Percentiles rank a stretch among this genome's conserved stretches.
Conservation (phyloP, 2,113 vertebrate genomes). For the Gracilinanus agilis region DNA sequence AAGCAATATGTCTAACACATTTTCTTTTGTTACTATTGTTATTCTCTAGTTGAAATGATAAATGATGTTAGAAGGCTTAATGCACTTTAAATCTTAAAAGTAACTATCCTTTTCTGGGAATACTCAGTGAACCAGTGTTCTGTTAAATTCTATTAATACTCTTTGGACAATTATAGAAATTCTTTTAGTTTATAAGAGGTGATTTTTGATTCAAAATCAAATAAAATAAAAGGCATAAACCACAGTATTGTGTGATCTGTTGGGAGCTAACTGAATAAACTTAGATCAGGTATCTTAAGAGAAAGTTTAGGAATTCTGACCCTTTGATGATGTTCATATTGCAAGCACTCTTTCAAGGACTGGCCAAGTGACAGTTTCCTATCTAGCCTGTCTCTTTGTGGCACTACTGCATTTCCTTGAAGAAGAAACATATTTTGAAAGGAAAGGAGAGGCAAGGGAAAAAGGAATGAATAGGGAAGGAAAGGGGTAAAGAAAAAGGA, state of each 20-base stretch:
- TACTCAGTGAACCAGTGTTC: slow-evolving; percentile 51
- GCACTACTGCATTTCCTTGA: slow-evolving; percentile 44
- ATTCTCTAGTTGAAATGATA: background rate
- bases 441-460: background rate
- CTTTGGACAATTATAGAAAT: slow-evolving; percentile 60
- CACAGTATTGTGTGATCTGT: slow-evolving; percentile 60
- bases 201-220: slow-evolving; percentile 74
- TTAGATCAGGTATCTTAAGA: slow-evolving; percentile 63
- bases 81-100: background rate
- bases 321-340: slow-evolving; percentile 42
- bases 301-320: slow-evolving; percentile 56
- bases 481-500: background rate
- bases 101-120: slow-evolving; percentile 30
- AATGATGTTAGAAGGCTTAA: background rate
- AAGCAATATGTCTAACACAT: background rate
- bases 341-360: slow-evolving; percentile 22
- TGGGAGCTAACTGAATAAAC: slow-evolving; percentile 65
- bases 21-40: background rate
- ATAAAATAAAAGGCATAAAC: slow-evolving; percentile 60
- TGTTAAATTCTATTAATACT: slow-evolving; percentile 40
- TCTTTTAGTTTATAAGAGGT: slow-evolving; percentile 44
- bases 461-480: background rate
- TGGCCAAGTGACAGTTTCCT: slow-evolving; percentile 21
- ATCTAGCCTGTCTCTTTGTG: slow-evolving; percentile 33
- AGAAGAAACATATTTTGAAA: background rate